These are phyloP conservation scores for Nylanderia fulva DNA, from an alignment of 1,140 invertebrate genomes.

Conservation along the genomic window DNA sequence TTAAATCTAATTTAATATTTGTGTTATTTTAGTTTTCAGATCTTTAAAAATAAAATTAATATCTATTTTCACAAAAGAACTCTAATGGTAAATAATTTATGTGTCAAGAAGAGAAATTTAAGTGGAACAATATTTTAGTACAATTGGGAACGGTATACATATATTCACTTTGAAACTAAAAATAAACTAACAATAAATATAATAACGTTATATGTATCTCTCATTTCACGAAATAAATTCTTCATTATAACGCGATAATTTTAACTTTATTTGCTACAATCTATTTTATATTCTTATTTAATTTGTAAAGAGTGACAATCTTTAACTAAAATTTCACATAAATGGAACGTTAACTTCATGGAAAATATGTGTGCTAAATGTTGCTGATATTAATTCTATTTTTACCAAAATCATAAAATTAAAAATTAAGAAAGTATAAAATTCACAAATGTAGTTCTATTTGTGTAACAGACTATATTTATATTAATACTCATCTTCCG, in stretches of 20 bases:
- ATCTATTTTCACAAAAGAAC: background rate
- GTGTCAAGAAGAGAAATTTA: background rate
- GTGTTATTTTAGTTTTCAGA: background rate
- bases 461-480: no score
- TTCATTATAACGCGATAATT: background rate
- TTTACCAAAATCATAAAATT: background rate
- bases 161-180: background rate
- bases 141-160: no score
- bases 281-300: background rate
- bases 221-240: background rate
- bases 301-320: background rate
- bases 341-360: slow-evolving; percentile 1
- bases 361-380: background rate
- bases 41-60: background rate
- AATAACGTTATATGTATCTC: background rate
- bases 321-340: background rate
- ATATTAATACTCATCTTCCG: no score
- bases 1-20: background rate
- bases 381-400: background rate
- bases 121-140: no score
- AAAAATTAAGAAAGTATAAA: background rate
- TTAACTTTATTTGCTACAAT: background rate
- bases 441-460: no score
- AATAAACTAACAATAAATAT: background rate
- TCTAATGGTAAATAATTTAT: background rate